A percentile compares a stretch with the other conserved stretches of the same genome.
Evolutionary conservation across 2,888 invertebrate species (phyloP).

Genomic region (Papilio elwesi): DNA sequence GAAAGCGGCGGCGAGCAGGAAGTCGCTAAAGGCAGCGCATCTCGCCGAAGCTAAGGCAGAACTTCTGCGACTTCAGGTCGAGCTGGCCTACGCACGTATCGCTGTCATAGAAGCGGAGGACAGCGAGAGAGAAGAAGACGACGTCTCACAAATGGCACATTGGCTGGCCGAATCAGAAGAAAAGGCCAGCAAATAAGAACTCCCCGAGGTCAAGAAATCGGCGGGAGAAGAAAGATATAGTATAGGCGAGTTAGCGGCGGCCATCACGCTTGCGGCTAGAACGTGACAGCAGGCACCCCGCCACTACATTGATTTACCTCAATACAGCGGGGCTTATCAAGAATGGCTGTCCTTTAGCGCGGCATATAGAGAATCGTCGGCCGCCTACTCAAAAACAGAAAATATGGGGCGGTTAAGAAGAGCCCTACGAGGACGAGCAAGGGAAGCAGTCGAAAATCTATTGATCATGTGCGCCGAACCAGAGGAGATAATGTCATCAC

Average conservation of each 20-base stretch:
- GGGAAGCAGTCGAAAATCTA: conserved; percentile 44
- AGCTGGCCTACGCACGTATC: not conserved
- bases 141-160: not conserved
- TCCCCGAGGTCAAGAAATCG: not conserved
- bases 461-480: conserved; percentile 43
- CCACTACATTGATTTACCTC: not conserved
- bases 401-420: conserved; percentile 43
- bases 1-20: not conserved
- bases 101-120: not conserved
- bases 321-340: not conserved
- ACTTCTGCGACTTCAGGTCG: not conserved
- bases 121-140: not conserved
- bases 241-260: not conserved
- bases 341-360: not conserved
- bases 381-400: conserved; percentile 19
- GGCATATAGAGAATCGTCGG: not conserved
- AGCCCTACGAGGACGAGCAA: conserved; percentile 44
- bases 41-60: not conserved
- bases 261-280: not conserved
- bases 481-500: conserved; percentile 36
- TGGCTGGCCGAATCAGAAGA: not conserved
- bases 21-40: not conserved
- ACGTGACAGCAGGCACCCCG: not conserved
- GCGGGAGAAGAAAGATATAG: not conserved
- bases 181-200: not conserved